Percentiles rank a stretch among this genome's conserved stretches.
phyloP scores from a whole-genome alignment of 2,888 invertebrate genomes.

The Hyposoter dolosus region DNA sequence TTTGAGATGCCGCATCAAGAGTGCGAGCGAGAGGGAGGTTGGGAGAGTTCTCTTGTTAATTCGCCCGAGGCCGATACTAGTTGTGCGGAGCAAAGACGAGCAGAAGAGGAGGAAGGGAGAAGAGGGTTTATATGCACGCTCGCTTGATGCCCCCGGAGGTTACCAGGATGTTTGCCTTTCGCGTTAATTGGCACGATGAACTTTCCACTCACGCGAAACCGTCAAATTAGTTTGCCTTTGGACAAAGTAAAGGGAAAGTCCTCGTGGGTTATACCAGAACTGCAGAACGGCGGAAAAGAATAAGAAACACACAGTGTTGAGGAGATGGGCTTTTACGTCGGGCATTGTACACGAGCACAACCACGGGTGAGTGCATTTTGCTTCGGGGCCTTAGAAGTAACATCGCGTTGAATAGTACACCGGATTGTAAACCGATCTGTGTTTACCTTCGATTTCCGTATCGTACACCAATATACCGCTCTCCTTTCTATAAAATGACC shows the following conservation, averaged over 20 bases:
- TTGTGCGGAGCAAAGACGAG: slow-evolving; percentile 50
- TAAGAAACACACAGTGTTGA: slow-evolving; percentile 12
- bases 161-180: slow-evolving; percentile 69
- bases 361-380: slow-evolving; percentile 7
- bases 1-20: slow-evolving; percentile 13
- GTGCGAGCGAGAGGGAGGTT: not conserved
- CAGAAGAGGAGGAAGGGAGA: slow-evolving; percentile 4
- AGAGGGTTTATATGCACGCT: slow-evolving; percentile 46
- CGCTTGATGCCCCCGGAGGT: slow-evolving; percentile 56
- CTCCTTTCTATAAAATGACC: not conserved
- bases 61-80: slow-evolving; percentile 51
- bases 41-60: slow-evolving; percentile 42
- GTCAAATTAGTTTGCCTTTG: slow-evolving; percentile 72
- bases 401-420: slow-evolving; percentile 29
- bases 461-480: not conserved
- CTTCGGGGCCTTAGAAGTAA: slow-evolving; percentile 29
- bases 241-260: slow-evolving; percentile 62
- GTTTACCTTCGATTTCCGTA: slow-evolving; percentile 7
- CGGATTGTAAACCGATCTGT: not conserved
- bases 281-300: slow-evolving; percentile 28
- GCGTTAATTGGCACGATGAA: slow-evolving; percentile 72
- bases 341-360: slow-evolving; percentile 18
- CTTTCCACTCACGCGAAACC: slow-evolving; percentile 72
- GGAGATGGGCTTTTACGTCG: slow-evolving; percentile 14
- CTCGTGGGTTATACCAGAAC: slow-evolving; percentile 54